phyloP scores from a whole-genome alignment of 2,888 invertebrate genomes.

The Yponomeuta plumbellus region DNA sequence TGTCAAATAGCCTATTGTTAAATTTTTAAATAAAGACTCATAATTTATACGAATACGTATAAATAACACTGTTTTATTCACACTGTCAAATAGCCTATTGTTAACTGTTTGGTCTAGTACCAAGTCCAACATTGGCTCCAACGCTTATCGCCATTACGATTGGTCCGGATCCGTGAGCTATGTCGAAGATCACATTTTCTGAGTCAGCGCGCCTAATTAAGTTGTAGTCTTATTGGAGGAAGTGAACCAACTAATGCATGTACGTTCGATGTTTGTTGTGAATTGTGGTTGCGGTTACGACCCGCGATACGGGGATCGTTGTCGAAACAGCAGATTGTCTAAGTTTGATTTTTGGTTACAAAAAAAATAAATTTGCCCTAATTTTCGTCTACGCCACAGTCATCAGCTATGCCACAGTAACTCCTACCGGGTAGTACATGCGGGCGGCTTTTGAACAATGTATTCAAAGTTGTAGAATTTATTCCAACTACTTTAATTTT shows the following conservation, averaged over 20 bases:
- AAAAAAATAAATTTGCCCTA: too few species aligned
- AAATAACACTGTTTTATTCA: too few species aligned
- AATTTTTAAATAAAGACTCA: too few species aligned
- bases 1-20: too few species aligned
- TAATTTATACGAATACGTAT: too few species aligned
- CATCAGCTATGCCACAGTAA: too few species aligned
- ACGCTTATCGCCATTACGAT: conserved; percentile 53
- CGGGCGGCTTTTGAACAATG: background rate
- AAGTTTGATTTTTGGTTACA: conserved; percentile 35
- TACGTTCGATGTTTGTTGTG: conserved; percentile 84
- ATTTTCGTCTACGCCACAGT: too few species aligned
- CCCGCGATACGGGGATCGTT: conserved; percentile 75
- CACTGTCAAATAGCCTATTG: too few species aligned
- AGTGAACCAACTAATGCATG: conserved; percentile 75
- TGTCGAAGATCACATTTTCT: conserved; percentile 48
- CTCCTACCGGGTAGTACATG: background rate
- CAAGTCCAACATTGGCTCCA: conserved; percentile 65
- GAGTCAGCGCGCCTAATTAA: conserved; percentile 53
- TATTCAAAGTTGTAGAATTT: too few species aligned
- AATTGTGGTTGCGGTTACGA: conserved; percentile 76
- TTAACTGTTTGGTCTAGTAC: conserved; percentile 51
- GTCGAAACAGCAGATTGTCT: conserved; percentile 53
- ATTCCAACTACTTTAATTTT: too few species aligned
- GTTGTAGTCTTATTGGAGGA: conserved; percentile 82
- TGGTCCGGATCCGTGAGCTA: conserved; percentile 52